Evolutionary conservation across 2,888 invertebrate genomes (phyloP).

Genomic region (Papilio demoleus): DNA sequence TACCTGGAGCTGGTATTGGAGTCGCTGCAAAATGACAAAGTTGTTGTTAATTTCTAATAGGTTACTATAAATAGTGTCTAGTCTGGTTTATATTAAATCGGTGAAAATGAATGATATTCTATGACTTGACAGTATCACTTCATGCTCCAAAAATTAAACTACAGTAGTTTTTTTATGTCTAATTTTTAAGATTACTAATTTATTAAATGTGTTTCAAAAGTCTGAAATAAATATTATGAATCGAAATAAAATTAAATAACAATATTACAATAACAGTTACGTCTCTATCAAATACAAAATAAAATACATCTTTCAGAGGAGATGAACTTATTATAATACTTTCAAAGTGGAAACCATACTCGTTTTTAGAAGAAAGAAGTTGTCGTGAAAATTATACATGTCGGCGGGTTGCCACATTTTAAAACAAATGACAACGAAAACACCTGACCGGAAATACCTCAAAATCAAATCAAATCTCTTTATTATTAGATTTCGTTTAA

Average conservation of each 20-base stretch:
- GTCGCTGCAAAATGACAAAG: constrained; percentile 15
- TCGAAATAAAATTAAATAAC: neutral
- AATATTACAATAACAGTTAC: too few relatives aligned
- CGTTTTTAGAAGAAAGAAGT: too few relatives aligned
- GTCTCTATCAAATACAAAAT: too few relatives aligned
- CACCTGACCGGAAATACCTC: too few relatives aligned
- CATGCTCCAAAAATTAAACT: neutral
- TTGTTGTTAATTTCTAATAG: neutral
- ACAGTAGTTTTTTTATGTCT: neutral
- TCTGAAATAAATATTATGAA: constrained; percentile 6
- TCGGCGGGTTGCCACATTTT: too few relatives aligned
- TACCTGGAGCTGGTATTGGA: constrained; percentile 22
- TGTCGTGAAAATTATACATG: too few relatives aligned
- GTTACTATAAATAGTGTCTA: neutral
- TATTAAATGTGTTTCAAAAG: neutral
- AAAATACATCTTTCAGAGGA: too few relatives aligned
- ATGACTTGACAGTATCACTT: neutral
- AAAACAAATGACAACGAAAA: too few relatives aligned
- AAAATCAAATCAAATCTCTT: too few relatives aligned
- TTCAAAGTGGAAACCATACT: too few relatives aligned
- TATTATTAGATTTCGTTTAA: too few relatives aligned
- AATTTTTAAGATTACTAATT: constrained; percentile 1
- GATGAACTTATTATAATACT: too few relatives aligned
- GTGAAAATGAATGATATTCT: neutral
- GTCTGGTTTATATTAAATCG: neutral